Base-by-base conservation (phyloP, 2,113 vertebrate genomes). In the Sprattus sprattus region DNA sequence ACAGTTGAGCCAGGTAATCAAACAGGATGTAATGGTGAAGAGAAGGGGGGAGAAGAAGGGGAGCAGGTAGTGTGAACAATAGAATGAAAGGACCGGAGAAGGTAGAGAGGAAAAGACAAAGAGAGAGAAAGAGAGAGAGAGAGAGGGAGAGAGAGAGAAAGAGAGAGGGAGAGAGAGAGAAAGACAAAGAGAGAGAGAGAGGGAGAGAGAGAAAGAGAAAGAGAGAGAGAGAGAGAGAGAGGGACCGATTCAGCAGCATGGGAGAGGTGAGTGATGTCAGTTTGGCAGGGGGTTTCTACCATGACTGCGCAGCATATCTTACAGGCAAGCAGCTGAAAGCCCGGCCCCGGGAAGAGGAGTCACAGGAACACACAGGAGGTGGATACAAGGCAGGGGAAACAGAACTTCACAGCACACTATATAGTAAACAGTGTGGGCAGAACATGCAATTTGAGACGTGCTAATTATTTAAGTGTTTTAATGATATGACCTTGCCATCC, bases 191-290 rank as follows among this genome's bases (percentile, higher is more conserved):
- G n/a, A n/a, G n/a, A n/a, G n/a, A n/a, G 22, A 64, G 60, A 64
- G 22, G 22, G n/a, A n/a, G 60, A 25, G 60, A n/a, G 6, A 64
- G 60, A 25, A 1, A n/a, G 22, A 64, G 60, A 7, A 1, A 64
- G 22, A 64, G 2, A 87, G 81, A 49, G 28, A 64, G 28, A 25
- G 20, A 25, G 16, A 86, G 10, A 44, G 49, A 87, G 47, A 64
- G 78, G 81, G 85, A 90, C 87, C 92, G 91, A 93, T 86, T 93
- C 86, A 90, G 91, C 87, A 60, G 46, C 45, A 52, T 54, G 82
- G 82, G 87, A 86, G 88, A 91, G 84, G 49, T 91, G 90, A 92
- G 71, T 83, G 82, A 93, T 90, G 84, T 88, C 82, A 64, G 60
- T 8, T 22, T 64, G 60, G 86, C 81, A 84, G 39, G 83, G 82